These are phyloP conservation scores for Sternotherus odoratus DNA, from an alignment of 2,797 vertebrate species.

Conservation along the genomic window DNA sequence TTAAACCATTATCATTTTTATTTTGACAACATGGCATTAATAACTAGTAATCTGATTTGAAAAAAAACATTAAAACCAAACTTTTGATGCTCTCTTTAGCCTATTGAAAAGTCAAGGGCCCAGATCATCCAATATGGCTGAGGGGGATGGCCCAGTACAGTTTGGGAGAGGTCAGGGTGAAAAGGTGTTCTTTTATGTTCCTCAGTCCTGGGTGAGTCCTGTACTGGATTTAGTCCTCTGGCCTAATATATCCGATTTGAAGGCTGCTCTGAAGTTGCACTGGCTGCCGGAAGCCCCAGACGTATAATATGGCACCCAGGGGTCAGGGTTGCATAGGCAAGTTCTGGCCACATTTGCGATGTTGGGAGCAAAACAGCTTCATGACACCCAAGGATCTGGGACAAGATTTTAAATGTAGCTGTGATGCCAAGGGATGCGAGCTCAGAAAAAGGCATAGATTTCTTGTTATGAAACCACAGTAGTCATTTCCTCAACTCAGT, in stretches of 20 bases:
- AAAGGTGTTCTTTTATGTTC: not conserved
- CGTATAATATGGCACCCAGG: rapidly evolving
- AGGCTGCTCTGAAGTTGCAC: not conserved
- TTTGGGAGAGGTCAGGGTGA: not conserved
- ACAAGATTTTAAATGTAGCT: not conserved
- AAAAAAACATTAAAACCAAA: not conserved
- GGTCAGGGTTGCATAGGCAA: not conserved
- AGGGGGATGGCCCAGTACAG: not conserved
- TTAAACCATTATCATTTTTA: rapidly evolving
- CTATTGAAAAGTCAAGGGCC: rapidly evolving
- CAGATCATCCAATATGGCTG: not conserved
- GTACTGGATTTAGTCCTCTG: not conserved
- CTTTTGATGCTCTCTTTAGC: not conserved
- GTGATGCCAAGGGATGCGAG: not conserved
- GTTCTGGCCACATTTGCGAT: not conserved
- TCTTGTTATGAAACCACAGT: not conserved
- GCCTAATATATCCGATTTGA: rapidly evolving
- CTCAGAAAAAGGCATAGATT: not conserved
- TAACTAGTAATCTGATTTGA: not conserved
- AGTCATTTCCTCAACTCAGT: not conserved
- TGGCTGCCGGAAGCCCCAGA: not conserved
- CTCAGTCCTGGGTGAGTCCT: not conserved
- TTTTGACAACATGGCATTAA: not conserved
- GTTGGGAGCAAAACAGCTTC: not conserved
- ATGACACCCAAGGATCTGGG: not conserved